phyloP scores from a whole-genome alignment of 2,113 vertebrate genomes.

The Rhinogobius similis region DNA sequence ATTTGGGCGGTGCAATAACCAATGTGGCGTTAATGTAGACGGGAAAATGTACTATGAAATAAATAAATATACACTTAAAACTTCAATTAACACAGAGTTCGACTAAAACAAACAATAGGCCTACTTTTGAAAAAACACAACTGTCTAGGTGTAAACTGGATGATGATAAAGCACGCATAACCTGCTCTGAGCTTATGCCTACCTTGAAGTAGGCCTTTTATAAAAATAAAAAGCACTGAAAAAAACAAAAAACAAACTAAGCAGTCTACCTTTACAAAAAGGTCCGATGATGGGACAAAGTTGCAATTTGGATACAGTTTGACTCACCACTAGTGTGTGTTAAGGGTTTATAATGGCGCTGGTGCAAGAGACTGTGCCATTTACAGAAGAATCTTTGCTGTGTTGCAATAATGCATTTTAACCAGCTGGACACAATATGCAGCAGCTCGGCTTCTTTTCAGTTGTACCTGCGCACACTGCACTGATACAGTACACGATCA shows the following conservation, averaged over 20 bases:
- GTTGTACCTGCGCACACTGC: not conserved
- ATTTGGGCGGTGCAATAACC: constrained; percentile 16
- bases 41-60: no score
- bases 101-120: not conserved
- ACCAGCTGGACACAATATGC: not conserved
- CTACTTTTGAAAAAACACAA: no score
- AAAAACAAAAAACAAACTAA: no score
- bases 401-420: constrained; percentile 10
- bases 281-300: no score
- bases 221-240: not conserved
- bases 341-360: no score
- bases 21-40: constrained; percentile 9
- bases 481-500: constrained; percentile 6
- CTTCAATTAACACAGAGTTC: not conserved
- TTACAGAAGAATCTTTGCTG: not conserved
- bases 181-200: not conserved
- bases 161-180: not conserved
- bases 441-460: not conserved
- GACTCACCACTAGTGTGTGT: not conserved
- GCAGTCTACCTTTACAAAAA: no score
- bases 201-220: not conserved
- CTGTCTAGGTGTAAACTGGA: not conserved
- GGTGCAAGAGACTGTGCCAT: not conserved
- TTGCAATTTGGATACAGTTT: not conserved
- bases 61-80: no score